Conservation (phyloP, 2,797 vertebrate genomes). For the Arrhamphus sclerolepis region DNA sequence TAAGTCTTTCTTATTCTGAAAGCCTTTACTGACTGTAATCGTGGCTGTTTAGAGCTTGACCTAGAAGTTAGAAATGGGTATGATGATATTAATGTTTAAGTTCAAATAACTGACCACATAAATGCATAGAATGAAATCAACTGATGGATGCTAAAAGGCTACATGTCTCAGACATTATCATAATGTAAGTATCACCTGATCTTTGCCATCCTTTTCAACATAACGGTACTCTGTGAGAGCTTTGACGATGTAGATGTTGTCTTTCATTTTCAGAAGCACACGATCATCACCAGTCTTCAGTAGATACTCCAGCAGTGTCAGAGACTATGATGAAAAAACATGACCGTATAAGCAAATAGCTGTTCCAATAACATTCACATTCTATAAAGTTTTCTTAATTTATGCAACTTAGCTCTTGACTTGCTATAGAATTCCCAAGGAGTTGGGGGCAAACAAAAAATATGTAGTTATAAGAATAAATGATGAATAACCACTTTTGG, state of each 20-base stretch:
- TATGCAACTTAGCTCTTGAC: neutral
- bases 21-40: neutral
- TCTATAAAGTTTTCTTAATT: neutral
- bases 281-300: slow-evolving; percentile 96
- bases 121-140: slow-evolving; percentile 6
- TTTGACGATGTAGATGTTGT: slow-evolving; percentile 96
- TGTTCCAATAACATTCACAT: neutral
- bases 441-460: no score
- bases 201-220: slow-evolving; percentile 94
- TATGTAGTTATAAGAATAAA: no score
- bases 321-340: slow-evolving; percentile 72
- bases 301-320: slow-evolving; percentile 94
- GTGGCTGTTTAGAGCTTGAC: neutral
- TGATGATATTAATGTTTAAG: slow-evolving; percentile 1
- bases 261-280: slow-evolving; percentile 92
- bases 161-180: neutral
- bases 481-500: no score
- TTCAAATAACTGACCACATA: neutral
- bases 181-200: slow-evolving; percentile 81
- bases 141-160: slow-evolving; percentile 9
- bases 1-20: neutral
- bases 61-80: neutral
- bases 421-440: no score
- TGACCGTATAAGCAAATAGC: neutral
- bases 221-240: slow-evolving; percentile 94